These are phyloP conservation scores for Acholoe squamosa DNA, from an alignment of 2,888 invertebrate species.

Conservation along the genomic window DNA sequence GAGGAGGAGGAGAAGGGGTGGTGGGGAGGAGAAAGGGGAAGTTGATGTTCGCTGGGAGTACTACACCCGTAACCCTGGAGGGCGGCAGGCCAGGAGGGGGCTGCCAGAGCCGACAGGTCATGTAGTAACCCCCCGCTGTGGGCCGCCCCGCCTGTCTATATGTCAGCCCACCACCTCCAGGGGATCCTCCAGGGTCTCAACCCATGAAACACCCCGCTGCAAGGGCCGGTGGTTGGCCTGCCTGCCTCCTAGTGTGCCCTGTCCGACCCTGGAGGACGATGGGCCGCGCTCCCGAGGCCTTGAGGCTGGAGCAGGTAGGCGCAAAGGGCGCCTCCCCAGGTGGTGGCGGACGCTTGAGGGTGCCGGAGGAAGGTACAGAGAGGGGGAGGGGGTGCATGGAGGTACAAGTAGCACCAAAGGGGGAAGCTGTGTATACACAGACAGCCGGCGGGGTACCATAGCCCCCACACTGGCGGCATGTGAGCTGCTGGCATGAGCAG, in stretches of 20 bases:
- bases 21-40: not conserved
- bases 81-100: constrained; percentile 7
- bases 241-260: constrained; percentile 12
- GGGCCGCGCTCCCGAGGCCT: constrained; percentile 49
- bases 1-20: constrained; percentile 31
- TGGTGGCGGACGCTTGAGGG: not conserved
- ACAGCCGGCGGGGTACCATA: not conserved
- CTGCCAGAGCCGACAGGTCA: constrained; percentile 25
- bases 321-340: constrained; percentile 31
- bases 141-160: constrained; percentile 29
- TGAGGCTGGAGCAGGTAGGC: constrained; percentile 10
- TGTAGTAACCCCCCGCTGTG: constrained; percentile 33
- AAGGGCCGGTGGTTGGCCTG: constrained; percentile 19
- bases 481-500: not conserved
- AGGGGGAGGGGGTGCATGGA: not conserved
- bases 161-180: constrained; percentile 8
- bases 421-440: constrained; percentile 20
- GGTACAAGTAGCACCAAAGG: not conserved
- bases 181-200: constrained; percentile 17
- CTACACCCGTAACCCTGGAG: constrained; percentile 45
- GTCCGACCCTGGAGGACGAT: constrained; percentile 37
- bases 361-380: not conserved
- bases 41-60: not conserved
- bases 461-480: constrained; percentile 1
- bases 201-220: not conserved